Conservation (phyloP, 2,797 vertebrate species). For the Miichthys miiuy region DNA sequence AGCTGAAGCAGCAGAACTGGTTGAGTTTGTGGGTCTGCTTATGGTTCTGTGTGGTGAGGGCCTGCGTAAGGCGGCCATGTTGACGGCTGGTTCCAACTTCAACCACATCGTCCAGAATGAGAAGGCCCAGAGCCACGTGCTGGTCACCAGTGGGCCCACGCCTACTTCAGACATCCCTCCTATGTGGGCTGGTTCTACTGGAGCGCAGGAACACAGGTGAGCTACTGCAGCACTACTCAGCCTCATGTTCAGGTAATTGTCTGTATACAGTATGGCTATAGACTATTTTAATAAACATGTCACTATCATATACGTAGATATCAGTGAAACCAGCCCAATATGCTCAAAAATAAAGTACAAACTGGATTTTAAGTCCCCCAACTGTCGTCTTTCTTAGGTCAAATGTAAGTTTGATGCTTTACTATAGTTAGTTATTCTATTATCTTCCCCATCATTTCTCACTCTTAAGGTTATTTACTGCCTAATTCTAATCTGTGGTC, state of each 20-base stretch:
- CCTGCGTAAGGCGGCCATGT: conserved; percentile 95
- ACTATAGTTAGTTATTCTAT: too few relatives aligned
- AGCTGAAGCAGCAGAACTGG: conserved; percentile 94
- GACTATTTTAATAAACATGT: too few relatives aligned
- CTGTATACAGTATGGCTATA: background rate
- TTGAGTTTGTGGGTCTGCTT: conserved; percentile 90
- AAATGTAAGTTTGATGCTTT: too few relatives aligned
- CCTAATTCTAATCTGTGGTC: too few relatives aligned
- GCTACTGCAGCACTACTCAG: background rate
- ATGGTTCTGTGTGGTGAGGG: conserved; percentile 95
- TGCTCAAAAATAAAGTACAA: too few relatives aligned
- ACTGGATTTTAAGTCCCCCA: too few relatives aligned
- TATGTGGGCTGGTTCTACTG: conserved; percentile 99
- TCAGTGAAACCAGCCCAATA: too few relatives aligned
- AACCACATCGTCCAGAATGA: conserved; percentile 99
- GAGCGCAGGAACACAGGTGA: conserved; percentile 98
- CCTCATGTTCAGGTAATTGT: background rate
- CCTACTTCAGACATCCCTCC: conserved; percentile 95
- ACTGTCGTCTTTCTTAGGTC: too few relatives aligned
- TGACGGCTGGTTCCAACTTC: conserved; percentile 98
- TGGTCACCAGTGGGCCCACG: conserved; percentile 96
- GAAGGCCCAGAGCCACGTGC: conserved; percentile 93
- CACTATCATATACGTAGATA: too few relatives aligned
- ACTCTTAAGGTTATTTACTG: too few relatives aligned
- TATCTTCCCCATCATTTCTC: too few relatives aligned